These are phyloP conservation scores for Eudorcas thomsonii DNA, from an alignment of 2,113 vertebrate genomes.

Conservation along the genomic window DNA sequence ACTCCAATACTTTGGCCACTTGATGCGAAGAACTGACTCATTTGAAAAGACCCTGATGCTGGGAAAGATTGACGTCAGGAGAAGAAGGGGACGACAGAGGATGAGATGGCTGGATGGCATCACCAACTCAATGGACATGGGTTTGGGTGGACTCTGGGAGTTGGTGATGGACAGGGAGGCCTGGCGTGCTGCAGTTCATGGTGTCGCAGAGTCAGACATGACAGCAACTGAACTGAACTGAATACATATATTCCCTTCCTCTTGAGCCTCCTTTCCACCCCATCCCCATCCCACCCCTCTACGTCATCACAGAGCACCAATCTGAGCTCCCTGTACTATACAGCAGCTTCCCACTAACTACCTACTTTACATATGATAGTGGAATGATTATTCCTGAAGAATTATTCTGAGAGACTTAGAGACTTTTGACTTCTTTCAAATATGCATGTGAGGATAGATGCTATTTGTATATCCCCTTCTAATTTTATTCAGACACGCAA, in stretches of 20 bases:
- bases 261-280: not conserved
- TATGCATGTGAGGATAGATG: not conserved
- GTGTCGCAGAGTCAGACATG: rapidly evolving
- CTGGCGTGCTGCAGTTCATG: not conserved
- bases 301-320: not conserved
- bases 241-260: not conserved
- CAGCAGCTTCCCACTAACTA: not conserved
- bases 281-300: not conserved
- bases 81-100: not conserved
- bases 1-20: not conserved
- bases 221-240: not conserved
- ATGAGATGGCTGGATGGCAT: not conserved
- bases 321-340: not conserved
- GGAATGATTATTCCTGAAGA: not conserved
- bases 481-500: not conserved
- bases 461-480: not conserved
- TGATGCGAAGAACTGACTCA: not conserved
- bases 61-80: not conserved
- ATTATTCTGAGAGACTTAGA: not conserved
- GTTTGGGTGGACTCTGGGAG: not conserved
- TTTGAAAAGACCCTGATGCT: not conserved
- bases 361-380: not conserved
- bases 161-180: not conserved
- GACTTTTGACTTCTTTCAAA: not conserved
- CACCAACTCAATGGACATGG: not conserved